Base-by-base conservation (phyloP, 2,113 vertebrate genomes). In the Scortum barcoo region DNA sequence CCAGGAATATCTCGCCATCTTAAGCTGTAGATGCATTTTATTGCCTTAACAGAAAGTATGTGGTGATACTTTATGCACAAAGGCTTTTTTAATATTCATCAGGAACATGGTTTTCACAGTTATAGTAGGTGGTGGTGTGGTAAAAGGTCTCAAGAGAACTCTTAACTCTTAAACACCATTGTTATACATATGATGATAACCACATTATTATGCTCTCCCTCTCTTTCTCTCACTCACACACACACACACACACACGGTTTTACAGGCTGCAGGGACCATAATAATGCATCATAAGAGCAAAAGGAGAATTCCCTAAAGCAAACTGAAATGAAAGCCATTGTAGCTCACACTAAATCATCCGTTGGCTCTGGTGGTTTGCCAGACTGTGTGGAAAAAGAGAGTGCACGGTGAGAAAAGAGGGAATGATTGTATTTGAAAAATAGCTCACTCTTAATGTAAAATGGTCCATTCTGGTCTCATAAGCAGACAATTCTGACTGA, bases 251-350 rank as follows among this genome's bases (percentile, higher is more conserved):
- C 33, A 60, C 54, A 69, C 0, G 10, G 11, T 51, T 78, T 72
- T 54, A 58, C 30, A 61, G 11, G 72, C 76, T 78, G 60, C 48
- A 61, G 69, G 76, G 70, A 87, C 56, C 51, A 83, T 85, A 60
- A 83, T 66, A 76, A 86, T 88, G 74, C 77, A 83, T 83, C 79
- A 88, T 76, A 76, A 65, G 62, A 85, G 84, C 65, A 87, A 85
- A 88, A 76, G 65, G 44, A 83, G 70, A 81, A 72, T 78, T 85
- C 82, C 76, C 82, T 68, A 36, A 85, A 87, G 89, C 79, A 83
- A 91, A 85, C 33, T 83, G 80, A 80, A 87, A 87, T 89, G 83
- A 85, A 76, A 78, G 77, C 61, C 72, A 74, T 69, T 78, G 65
- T 28, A 28, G 50, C 61, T 81, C 33, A 13, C 58, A 78, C 48